A percentile compares a stretch with the other conserved stretches of the same genome.
These are phyloP conservation scores for Chunga burmeisteri DNA, from an alignment of 2,113 vertebrate species.

Conservation along the genomic window DNA sequence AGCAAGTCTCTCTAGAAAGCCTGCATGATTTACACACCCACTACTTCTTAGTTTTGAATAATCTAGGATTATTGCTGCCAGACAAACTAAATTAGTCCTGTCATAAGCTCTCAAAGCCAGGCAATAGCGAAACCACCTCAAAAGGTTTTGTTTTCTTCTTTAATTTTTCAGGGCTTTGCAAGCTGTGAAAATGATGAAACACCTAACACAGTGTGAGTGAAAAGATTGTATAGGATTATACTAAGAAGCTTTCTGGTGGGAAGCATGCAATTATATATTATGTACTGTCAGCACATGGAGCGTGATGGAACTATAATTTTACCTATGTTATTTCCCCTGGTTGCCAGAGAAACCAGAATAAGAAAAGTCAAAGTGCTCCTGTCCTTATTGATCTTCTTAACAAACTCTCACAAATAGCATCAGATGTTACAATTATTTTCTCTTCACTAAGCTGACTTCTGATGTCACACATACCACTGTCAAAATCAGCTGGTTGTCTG, in stretches of 20 bases:
- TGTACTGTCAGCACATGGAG: constrained; percentile 39
- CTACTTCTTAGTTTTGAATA: constrained; percentile 33
- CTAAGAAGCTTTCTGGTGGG: constrained; percentile 48
- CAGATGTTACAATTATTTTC: constrained; percentile 25
- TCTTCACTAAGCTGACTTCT: not conserved
- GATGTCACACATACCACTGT: not conserved
- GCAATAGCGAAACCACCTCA: not conserved
- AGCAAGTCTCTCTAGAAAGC: not conserved
- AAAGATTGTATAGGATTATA: constrained; percentile 27
- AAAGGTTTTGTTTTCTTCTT: constrained; percentile 21
- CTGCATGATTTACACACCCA: constrained; percentile 17
- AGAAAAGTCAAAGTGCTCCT: constrained; percentile 26
- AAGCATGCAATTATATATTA: constrained; percentile 41
- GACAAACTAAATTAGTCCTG: constrained; percentile 39
- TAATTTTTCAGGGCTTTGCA: not conserved
- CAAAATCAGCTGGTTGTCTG: not conserved
- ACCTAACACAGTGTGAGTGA: not conserved
- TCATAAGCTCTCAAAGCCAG: constrained; percentile 34
- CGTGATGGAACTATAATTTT: constrained; percentile 55
- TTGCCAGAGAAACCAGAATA: constrained; percentile 63
- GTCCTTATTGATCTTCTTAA: constrained; percentile 44
- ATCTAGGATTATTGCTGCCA: constrained; percentile 23
- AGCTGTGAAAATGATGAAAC: constrained; percentile 34
- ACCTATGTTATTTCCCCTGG: constrained; percentile 29
- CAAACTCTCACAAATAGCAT: constrained; percentile 12